phyloP scores from a whole-genome alignment of 2,113 vertebrate genomes.

The Apus apus region DNA sequence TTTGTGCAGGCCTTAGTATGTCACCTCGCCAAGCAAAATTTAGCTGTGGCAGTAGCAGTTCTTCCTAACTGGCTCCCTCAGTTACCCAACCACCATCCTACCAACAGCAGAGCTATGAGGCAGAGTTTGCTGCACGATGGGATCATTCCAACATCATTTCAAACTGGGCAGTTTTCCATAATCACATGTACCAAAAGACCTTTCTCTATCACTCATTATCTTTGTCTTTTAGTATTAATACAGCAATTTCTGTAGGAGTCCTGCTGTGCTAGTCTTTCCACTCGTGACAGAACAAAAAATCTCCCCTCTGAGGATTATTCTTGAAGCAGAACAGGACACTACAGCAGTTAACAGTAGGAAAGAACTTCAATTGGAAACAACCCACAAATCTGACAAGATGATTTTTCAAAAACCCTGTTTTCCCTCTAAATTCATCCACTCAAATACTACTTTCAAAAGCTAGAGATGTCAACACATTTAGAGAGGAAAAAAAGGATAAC shows the following conservation, averaged over 20 bases:
- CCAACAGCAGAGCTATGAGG: neutral
- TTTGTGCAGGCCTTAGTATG: neutral
- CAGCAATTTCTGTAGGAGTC: neutral
- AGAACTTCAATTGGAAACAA: slow-evolving; percentile 40
- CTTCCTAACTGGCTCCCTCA: neutral
- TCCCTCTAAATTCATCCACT: slow-evolving; percentile 29
- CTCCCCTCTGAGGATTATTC: neutral
- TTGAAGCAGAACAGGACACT: slow-evolving; percentile 6
- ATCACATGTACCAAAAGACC: neutral
- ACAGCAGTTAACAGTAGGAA: slow-evolving; percentile 15
- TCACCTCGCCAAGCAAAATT: neutral
- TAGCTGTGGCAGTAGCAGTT: neutral
- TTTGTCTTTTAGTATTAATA: neutral
- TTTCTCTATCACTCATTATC: neutral
- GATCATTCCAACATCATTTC: neutral
- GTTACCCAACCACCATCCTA: neutral
- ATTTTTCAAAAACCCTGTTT: slow-evolving; percentile 17
- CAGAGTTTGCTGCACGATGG: neutral
- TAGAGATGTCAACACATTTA: slow-evolving; percentile 11
- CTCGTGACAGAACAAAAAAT: neutral
- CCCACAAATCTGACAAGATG: slow-evolving; percentile 40
- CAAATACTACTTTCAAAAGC: neutral
- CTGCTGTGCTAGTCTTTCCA: neutral
- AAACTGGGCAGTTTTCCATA: neutral
- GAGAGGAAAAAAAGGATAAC: neutral